Evolutionary conservation across 2,797 vertebrate genomes (phyloP), one percentile per base, ranked within the genome.

Genomic region (Silurus aristotelis): DNA sequence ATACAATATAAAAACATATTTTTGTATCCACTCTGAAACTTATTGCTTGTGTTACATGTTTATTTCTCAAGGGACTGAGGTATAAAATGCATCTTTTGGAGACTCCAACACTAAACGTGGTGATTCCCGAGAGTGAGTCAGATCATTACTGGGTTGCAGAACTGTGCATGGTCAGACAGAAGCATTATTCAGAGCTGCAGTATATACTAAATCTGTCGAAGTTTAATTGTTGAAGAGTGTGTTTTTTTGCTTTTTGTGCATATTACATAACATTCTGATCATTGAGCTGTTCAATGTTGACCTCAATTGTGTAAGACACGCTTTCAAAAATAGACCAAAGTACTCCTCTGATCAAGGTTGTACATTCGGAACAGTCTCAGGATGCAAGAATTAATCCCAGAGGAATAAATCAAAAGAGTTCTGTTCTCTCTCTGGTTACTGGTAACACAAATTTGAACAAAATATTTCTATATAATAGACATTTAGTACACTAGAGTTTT

Each of bases 271-370:
- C 14, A 61, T 46, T 77, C 19, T 63, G 58, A 46, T 79, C 15
- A 80, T n/a, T 80, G 78, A 52, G 60, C n/a, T 43, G 66, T 70
- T 82, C 52, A 63, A 15, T 38, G 66, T 43, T 82, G 68, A 85
- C 38, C 43, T 77, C 56, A 64, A 80, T 80, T 71, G 22, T 82
- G 68, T 56, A 46, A 80, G 27, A 83, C 56, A 27, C 22, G 22
- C 68, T 84, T 70, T 77, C 31, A 43, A 61, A 86, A 64, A 83
- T 38, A 46, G 46, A 72, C 22, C 56, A 38, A 79, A 85, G 60
- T 22, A 76, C 43, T 85, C 25, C 13, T 71, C 25, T 63, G 27
- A 61, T 89, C 17, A 78, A 66, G 78, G 78, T 61, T 80, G 38
- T 31, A 27, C n/a, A 81, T 81, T 81, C 8, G 19, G n/a, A 22